Base-by-base conservation (phyloP, 2,113 vertebrate species). In the Nesogale talazaci region DNA sequence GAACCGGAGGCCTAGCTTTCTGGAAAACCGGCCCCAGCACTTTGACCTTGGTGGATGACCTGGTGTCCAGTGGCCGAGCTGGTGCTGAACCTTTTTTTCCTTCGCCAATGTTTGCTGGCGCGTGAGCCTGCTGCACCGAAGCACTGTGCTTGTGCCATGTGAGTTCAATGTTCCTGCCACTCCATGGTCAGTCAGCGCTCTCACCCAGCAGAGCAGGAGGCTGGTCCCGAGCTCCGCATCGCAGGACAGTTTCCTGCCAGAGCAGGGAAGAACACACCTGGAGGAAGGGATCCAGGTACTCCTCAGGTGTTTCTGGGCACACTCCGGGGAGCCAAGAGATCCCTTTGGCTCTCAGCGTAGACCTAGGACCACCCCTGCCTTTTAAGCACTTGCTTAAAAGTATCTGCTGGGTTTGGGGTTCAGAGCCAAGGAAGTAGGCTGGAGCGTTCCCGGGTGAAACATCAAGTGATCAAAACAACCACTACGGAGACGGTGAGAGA, bases 191-290 rank as follows among this genome's bases (percentile, higher is more conserved):
- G 86, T 67, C 36, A 81, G 46, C 10, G 10, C 46, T 72, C 74
- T 93, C 80, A 89, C 91, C 91, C 75, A 88, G 89, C 42, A 27
- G 83, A 89, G 29, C 74, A 59, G 40, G 52, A 72, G 52, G 9
- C 40, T 25, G 34, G 42, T 61, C 63, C 56, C 22, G 34, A 77
- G 25, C 20, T 91, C 82, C 6, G n/a, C 4, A 31, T 40, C 31
- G 2, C 0, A 7, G 65, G 56, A 56, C 16, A 16, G 20, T 42
- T 76, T 84, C 46, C 69, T n/a, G 22, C 69, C 23, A 2, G 19
- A 38, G 36, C 38, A 0, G 0, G 74, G 77, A 72, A 88, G 70
- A 61, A 75, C 56, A 29, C 14, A 16, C 6, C 12, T 9, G 16
- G 70, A 42, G 61, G 20, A 61, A 19, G 0, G n/a, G 77, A 77